These are phyloP conservation scores for Apotomis betuletana DNA, from an alignment of 2,888 invertebrate genomes.

Conservation along the genomic window DNA sequence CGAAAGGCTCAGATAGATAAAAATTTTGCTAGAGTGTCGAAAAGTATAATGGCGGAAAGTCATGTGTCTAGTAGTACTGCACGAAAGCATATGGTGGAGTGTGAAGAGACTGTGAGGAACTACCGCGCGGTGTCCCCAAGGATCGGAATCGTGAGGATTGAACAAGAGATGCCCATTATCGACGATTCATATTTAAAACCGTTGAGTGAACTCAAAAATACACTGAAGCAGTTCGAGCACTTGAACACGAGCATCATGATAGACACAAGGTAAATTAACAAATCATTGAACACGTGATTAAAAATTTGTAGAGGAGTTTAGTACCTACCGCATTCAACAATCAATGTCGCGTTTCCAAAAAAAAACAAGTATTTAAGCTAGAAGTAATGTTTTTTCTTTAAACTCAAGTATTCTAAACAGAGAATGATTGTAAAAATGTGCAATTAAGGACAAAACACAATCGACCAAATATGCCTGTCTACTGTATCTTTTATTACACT, in stretches of 20 bases:
- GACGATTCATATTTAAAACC: constrained; percentile 84
- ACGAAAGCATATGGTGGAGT: constrained; percentile 43
- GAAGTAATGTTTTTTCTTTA: too few species aligned
- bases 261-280: constrained; percentile 85
- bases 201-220: constrained; percentile 84
- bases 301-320: too few species aligned
- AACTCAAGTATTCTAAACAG: too few species aligned
- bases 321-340: too few species aligned
- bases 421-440: too few species aligned
- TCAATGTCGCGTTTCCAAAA: too few species aligned
- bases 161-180: constrained; percentile 68
- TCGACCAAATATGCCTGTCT: too few species aligned
- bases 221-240: constrained; percentile 85
- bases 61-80: constrained; percentile 57
- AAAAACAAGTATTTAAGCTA: too few species aligned
- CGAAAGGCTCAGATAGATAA: constrained; percentile 57
- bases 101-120: constrained; percentile 59
- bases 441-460: too few species aligned
- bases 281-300: neutral
- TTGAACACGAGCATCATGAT: constrained; percentile 83
- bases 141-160: constrained; percentile 67
- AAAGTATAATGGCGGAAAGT: constrained; percentile 56
- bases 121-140: constrained; percentile 65
- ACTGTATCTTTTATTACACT: too few species aligned
- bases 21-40: constrained; percentile 55